Evolutionary conservation across 1,140 invertebrate genomes (phyloP).

Genomic region (Drosophila navojoa): DNA sequence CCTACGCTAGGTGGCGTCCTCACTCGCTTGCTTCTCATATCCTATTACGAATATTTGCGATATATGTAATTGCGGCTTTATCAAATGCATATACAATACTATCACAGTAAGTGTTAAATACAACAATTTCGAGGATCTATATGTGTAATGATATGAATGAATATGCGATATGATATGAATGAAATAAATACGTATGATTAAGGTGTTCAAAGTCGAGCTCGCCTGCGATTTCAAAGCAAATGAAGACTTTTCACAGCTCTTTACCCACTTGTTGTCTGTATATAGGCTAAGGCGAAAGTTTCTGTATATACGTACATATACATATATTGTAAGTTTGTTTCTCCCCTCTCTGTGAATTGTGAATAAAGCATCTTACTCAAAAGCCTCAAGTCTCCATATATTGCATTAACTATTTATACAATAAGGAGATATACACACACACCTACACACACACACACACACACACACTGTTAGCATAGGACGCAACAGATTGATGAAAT

Average conservation of each 20-base stretch:
- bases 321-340: slow-evolving; percentile 25
- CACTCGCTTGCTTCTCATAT: slow-evolving; percentile 24
- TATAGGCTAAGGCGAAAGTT: slow-evolving; percentile 11
- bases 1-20: too few species aligned
- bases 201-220: slow-evolving; percentile 1
- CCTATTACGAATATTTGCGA: slow-evolving; percentile 26
- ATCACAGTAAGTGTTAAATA: slow-evolving; percentile 9
- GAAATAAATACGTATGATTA: neutral
- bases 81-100: slow-evolving; percentile 14
- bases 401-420: slow-evolving; percentile 7
- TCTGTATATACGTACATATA: slow-evolving; percentile 24
- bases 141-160: neutral
- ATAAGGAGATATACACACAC: neutral
- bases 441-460: neutral
- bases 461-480: neutral
- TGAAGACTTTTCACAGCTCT: slow-evolving; percentile 47
- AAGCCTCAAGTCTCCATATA: slow-evolving; percentile 13
- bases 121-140: slow-evolving; percentile 14
- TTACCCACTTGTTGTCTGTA: slow-evolving; percentile 22
- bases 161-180: neutral
- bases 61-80: slow-evolving; percentile 7
- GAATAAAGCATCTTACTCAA: slow-evolving; percentile 73
- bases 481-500: slow-evolving; percentile 56
- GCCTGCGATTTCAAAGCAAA: slow-evolving; percentile 44
- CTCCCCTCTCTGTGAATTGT: slow-evolving; percentile 47